Conservation (phyloP, 1,140 invertebrate species). For the Caenorhabditis brenneri region DNA sequence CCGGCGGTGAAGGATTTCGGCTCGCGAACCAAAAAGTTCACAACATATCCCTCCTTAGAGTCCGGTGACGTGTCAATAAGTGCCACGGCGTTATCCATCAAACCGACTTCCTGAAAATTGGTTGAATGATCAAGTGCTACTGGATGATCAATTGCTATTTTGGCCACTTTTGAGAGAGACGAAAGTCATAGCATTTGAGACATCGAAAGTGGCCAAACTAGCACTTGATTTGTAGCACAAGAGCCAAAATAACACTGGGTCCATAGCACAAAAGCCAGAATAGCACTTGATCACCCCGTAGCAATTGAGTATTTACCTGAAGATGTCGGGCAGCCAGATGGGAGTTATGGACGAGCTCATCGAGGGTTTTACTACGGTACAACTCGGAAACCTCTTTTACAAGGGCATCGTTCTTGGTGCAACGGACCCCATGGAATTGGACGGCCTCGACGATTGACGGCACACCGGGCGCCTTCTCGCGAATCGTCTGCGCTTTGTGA, state of each 20-base stretch:
- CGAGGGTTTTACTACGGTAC: conserved; percentile 60
- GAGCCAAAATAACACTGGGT: too few relatives aligned
- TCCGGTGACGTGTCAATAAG: conserved; percentile 61
- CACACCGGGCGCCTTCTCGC: not conserved
- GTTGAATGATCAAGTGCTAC: too few relatives aligned
- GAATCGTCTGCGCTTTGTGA: conserved; percentile 47
- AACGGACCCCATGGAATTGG: conserved; percentile 63
- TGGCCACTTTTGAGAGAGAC: too few relatives aligned
- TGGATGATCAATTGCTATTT: too few relatives aligned
- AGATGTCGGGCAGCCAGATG: conserved; percentile 63
- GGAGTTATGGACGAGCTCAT: conserved; percentile 65
- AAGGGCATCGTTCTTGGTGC: conserved; percentile 65
- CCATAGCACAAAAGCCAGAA: too few relatives aligned
- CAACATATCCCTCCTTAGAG: conserved; percentile 56
- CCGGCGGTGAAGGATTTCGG: conserved; percentile 61
- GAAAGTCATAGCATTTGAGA: too few relatives aligned
- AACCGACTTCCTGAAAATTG: conserved; percentile 69
- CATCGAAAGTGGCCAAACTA: too few relatives aligned
- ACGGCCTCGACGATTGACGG: conserved; percentile 59
- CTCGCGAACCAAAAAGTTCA: conserved; percentile 65
- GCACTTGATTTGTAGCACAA: too few relatives aligned
- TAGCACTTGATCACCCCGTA: too few relatives aligned
- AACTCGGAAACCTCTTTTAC: conserved; percentile 65
- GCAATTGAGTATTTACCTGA: too few relatives aligned
- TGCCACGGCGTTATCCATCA: conserved; percentile 62